Percentiles rank a stretch among this genome's conserved stretches.
phyloP scores from a whole-genome alignment of 1,140 invertebrate genomes.

The Condylostylus longicornis region DNA sequence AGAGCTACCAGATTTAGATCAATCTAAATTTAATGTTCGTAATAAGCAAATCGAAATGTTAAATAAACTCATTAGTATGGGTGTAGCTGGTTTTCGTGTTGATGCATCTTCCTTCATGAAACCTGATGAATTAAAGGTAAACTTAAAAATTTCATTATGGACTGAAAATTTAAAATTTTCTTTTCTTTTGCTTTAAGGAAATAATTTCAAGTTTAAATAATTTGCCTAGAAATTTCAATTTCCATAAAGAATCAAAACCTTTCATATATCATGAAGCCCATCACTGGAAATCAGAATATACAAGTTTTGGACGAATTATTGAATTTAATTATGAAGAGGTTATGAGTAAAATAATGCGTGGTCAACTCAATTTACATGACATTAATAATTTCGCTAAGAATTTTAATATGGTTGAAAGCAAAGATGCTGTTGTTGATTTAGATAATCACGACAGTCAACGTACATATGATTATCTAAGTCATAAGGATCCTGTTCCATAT shows the following conservation, averaged over 20 bases:
- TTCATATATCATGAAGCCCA: conserved; percentile 59
- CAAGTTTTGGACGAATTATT: conserved; percentile 41
- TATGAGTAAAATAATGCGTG: conserved; percentile 32
- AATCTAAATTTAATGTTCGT: conserved; percentile 40
- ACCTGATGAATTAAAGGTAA: conserved; percentile 36
- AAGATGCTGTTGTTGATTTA: conserved; percentile 36
- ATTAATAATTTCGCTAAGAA: conserved; percentile 14
- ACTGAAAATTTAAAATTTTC: not conserved
- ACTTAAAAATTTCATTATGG: not conserved
- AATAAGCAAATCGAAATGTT: conserved; percentile 40
- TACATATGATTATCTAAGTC: conserved; percentile 35
- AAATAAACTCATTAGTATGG: conserved; percentile 42
- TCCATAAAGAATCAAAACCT: conserved; percentile 32
- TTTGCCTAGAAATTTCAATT: conserved; percentile 36
- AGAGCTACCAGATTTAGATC: conserved; percentile 47
- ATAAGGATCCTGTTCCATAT: conserved; percentile 38
- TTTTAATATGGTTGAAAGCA: conserved; percentile 33
- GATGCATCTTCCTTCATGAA: conserved; percentile 52
- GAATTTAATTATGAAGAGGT: conserved; percentile 40
- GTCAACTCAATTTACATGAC: not conserved
- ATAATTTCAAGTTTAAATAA: conserved; percentile 38
- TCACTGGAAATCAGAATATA: conserved; percentile 17
- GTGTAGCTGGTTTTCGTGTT: conserved; percentile 50
- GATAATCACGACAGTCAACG: conserved; percentile 36
- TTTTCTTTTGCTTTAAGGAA: no score